Evolutionary conservation across 2,888 invertebrate species (phyloP), one percentile per base, ranked within the genome.

Genomic region (Diarsia dahlii): DNA sequence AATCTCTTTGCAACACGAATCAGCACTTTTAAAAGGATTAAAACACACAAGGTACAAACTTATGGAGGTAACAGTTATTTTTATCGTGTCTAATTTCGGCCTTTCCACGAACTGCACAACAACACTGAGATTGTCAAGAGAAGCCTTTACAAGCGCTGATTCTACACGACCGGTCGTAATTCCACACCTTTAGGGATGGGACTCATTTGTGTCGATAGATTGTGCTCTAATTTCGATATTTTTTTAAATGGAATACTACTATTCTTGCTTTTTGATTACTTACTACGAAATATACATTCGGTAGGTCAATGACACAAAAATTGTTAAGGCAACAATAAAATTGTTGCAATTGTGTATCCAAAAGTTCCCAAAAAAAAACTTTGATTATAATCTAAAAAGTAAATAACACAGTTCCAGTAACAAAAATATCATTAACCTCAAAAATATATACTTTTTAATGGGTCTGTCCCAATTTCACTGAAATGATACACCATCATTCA

Each of bases 101-200:
- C 62, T 84, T 85, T 82, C 81, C 81, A 60, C 81, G 81, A 87
- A 71, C 74, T 73, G 60, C 74, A 80, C 71, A 78, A 85, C 84
- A 85, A 77, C 84, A 69, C 63, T 54, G 76, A 85, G 85, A 87
- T 87, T 88, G 88, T 86, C 82, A 84, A 81, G 89, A 90, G 93
- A 94, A 95, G 93, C 93, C 95, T 93, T 89, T 93, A 91, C 92
- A 92, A 93, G 92, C 92, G 90, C 91, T 93, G 92, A 94, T 93
- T 93, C 91, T 85, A 89, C 85, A 87, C 91, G 91, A 93, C 95
- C 94, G 92, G 93, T 93, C 93, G 94, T 93, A 94, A 94, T 92
- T 91, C 91, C 91, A 94, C 88, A 94, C 94, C 87, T 78, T 4
- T 92, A 95, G 94, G 90, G 95, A 91, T 89, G 94, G 87, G 74